Base-by-base conservation (phyloP, 1,140 invertebrate genomes). In the Odontomachus brunneus region DNA sequence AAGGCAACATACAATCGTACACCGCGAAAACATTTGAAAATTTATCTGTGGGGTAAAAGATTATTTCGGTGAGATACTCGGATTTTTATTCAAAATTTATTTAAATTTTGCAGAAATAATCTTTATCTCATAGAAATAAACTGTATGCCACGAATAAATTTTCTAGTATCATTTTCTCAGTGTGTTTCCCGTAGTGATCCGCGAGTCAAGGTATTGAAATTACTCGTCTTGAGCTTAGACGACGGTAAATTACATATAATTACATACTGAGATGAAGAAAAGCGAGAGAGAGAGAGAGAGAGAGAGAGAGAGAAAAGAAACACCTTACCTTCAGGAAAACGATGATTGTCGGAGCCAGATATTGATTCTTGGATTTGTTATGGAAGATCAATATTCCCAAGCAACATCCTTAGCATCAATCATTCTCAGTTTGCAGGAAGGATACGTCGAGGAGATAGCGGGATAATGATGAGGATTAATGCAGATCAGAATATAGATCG, bases 381-480 rank as follows among this genome's bases (percentile, higher is more conserved):
- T 12, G 26, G n/a, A 48, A 80, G 59, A 57, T 80, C 19, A 71
- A 57, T 24, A 55, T 78, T 44, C 51, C 51, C 65, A 80, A 80
- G 75, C 75, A 80, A 67, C 44, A 51, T 44, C 14, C 33, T 75
- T 80, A 80, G n/a, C 33, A 59, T 59, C 48, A 12, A 66, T n/a
- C 73, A 65, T 75, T 75, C 22, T 14, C 51, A 69, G 51, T 63
- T 78, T 78, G 75, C 65, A 80, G 38, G 75, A 67, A 59, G 73
- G 26, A 51, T 17, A n/a, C 75, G 57, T 59, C 38, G n/a, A 67
- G 44, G 48, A 14, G 22, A 14, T 69, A 69, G 33, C 26, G 38
- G 33, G 65, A 75, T 55, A 69, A 57, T 24, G 22, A 19, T 51
- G 17, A 69, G 33, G 33, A 69, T 80, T 71, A 69, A 80, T 63